These are phyloP conservation scores for Rhagoletis zephyria DNA, from an alignment of 1,140 invertebrate genomes.

Conservation along the genomic window DNA sequence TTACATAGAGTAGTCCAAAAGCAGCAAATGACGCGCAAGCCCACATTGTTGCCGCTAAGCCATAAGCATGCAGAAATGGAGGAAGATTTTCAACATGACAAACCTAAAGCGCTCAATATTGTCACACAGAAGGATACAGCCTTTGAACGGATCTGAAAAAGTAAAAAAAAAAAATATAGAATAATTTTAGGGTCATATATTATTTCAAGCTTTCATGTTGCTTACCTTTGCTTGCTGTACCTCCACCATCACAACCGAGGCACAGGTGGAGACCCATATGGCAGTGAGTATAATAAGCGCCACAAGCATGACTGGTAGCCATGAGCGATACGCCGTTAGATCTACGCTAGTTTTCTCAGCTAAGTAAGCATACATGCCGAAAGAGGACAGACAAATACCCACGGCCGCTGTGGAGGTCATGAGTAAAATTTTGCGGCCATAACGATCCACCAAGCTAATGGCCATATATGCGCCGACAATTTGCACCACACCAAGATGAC, in stretches of 20 bases:
- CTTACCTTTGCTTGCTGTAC: slow-evolving; percentile 63
- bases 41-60: slow-evolving; percentile 68
- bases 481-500: slow-evolving; percentile 76
- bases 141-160: slow-evolving; percentile 60
- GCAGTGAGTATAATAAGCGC: slow-evolving; percentile 66
- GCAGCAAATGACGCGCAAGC: slow-evolving; percentile 61
- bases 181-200: background rate
- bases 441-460: slow-evolving; percentile 66
- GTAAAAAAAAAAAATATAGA: slow-evolving; percentile 6
- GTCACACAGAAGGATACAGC: slow-evolving; percentile 65
- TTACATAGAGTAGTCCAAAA: slow-evolving; percentile 64
- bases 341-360: slow-evolving; percentile 61
- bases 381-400: slow-evolving; percentile 60
- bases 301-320: slow-evolving; percentile 66
- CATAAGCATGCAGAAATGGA: slow-evolving; percentile 64
- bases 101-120: slow-evolving; percentile 66
- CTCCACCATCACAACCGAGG: slow-evolving; percentile 68
- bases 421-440: slow-evolving; percentile 65
- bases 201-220: background rate
- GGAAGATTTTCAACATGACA: slow-evolving; percentile 64
- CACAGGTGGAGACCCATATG: slow-evolving; percentile 65
- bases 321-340: slow-evolving; percentile 59
- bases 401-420: slow-evolving; percentile 62
- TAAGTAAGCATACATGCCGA: slow-evolving; percentile 66
- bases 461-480: slow-evolving; percentile 73